Percentiles rank a stretch among this genome's conserved stretches.
These are phyloP conservation scores for Denticeps clupeoides DNA, from an alignment of 2,797 vertebrate species.

Conservation along the genomic window DNA sequence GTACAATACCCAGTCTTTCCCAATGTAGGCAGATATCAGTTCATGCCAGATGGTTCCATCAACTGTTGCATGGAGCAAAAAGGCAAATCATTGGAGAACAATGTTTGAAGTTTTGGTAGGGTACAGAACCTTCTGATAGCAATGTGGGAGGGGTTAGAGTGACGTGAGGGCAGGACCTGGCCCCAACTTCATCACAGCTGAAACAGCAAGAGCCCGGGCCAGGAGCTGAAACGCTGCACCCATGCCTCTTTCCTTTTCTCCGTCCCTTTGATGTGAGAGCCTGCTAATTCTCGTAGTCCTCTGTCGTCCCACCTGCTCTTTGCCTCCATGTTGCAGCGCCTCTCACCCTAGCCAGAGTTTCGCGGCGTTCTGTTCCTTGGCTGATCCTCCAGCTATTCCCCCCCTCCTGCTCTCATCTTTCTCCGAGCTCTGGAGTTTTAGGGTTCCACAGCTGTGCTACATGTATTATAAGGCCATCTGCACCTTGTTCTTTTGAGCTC, in stretches of 20 bases:
- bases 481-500: slow-evolving; percentile 40
- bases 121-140: slow-evolving; percentile 3
- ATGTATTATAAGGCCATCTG: slow-evolving; percentile 45
- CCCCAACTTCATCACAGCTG: slow-evolving; percentile 53
- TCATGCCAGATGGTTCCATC: too few relatives aligned
- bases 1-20: too few relatives aligned
- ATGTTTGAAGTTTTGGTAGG: too few relatives aligned
- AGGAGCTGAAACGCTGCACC: slow-evolving; percentile 53
- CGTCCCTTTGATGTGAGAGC: slow-evolving; percentile 4
- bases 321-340: too few relatives aligned
- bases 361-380: not conserved
- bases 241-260: slow-evolving; percentile 19
- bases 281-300: slow-evolving; percentile 3
- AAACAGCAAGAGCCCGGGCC: slow-evolving; percentile 53
- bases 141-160: slow-evolving; percentile 44
- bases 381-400: slow-evolving; percentile 19
- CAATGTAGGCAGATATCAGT: too few relatives aligned
- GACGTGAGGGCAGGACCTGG: slow-evolving; percentile 57
- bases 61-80: too few relatives aligned
- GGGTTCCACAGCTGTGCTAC: slow-evolving; percentile 34
- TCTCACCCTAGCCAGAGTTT: too few relatives aligned
- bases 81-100: too few relatives aligned
- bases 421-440: slow-evolving; percentile 27
- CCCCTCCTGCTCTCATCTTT: not conserved
- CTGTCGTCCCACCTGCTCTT: not conserved